phyloP scores from a whole-genome alignment of 2,888 invertebrate species.

The Loripinus fragilis region DNA sequence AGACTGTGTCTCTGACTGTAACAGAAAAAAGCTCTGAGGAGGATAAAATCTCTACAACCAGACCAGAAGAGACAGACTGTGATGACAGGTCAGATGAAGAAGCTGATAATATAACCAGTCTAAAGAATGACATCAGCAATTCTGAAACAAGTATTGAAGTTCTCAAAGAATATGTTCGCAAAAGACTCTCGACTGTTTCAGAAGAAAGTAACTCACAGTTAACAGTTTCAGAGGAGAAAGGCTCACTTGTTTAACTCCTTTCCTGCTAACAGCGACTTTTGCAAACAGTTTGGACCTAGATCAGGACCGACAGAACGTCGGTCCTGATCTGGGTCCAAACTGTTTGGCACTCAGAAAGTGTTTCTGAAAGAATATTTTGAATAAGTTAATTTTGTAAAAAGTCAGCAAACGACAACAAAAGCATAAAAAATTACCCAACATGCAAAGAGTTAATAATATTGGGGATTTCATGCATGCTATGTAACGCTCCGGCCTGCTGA shows the following conservation, averaged over 20 bases:
- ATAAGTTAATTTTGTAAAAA: too few relatives aligned
- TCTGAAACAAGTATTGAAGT: conserved; percentile 7
- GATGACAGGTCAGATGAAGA: neutral
- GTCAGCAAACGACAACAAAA: too few relatives aligned
- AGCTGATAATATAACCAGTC: conserved; percentile 26
- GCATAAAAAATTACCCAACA: too few relatives aligned
- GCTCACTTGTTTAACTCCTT: conserved; percentile 14
- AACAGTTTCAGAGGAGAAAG: conserved; percentile 10
- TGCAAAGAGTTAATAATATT: too few relatives aligned
- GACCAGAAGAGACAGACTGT: neutral
- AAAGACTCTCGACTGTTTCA: conserved; percentile 57
- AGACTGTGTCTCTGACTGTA: conserved; percentile 5
- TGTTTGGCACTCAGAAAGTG: too few relatives aligned
- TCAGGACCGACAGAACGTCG: too few relatives aligned
- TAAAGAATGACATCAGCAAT: conserved; percentile 23
- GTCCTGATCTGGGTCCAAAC: too few relatives aligned
- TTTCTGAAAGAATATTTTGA: too few relatives aligned
- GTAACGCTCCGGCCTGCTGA: too few relatives aligned
- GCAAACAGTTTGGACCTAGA: too few relatives aligned
- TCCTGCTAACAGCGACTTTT: too few relatives aligned
- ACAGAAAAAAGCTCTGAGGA: neutral
- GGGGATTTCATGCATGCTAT: too few relatives aligned
- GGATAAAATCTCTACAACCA: neutral
- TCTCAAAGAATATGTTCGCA: conserved; percentile 46
- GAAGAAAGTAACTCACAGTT: conserved; percentile 39